Percentiles rank a stretch among this genome's conserved stretches.
Evolutionary conservation across 1,140 invertebrate species (phyloP).

Genomic region (Medauroidea extradentata): DNA sequence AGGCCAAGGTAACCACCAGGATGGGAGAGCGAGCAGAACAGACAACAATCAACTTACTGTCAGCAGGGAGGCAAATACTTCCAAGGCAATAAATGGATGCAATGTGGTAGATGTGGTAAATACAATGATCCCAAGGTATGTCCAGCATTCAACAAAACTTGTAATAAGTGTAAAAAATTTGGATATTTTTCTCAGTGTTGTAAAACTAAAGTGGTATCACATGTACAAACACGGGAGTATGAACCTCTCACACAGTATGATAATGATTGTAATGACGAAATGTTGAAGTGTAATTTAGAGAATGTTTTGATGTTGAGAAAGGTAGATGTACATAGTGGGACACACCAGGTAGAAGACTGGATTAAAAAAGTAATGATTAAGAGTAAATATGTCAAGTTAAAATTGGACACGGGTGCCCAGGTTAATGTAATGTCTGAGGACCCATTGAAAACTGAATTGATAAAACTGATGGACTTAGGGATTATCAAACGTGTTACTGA

Average conservation of each 20-base stretch:
- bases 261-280: too few species aligned
- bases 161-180: constrained; percentile 13
- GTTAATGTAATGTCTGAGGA: constrained; percentile 2
- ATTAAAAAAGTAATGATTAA: constrained; percentile 17
- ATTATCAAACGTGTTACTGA: constrained; percentile 28
- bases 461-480: constrained; percentile 26
- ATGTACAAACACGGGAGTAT: too few species aligned
- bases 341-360: constrained; percentile 1
- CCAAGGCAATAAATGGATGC: too few species aligned
- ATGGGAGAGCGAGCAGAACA: too few species aligned
- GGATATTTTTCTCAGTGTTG: too few species aligned
- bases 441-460: constrained; percentile 31
- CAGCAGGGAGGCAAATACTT: too few species aligned
- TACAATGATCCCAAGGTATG: constrained; percentile 11
- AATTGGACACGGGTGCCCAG: constrained; percentile 12
- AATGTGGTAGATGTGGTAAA: constrained; percentile 8
- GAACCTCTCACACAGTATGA: too few species aligned
- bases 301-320: not conserved
- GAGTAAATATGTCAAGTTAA: constrained; percentile 4
- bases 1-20: too few species aligned
- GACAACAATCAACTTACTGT: too few species aligned
- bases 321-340: not conserved
- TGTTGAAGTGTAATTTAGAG: too few species aligned
- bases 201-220: too few species aligned
- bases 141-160: constrained; percentile 15